A percentile compares a stretch with the other conserved stretches of the same genome.
These are phyloP conservation scores for Drosophila kikkawai DNA, from an alignment of 1,140 invertebrate species.

Conservation along the genomic window DNA sequence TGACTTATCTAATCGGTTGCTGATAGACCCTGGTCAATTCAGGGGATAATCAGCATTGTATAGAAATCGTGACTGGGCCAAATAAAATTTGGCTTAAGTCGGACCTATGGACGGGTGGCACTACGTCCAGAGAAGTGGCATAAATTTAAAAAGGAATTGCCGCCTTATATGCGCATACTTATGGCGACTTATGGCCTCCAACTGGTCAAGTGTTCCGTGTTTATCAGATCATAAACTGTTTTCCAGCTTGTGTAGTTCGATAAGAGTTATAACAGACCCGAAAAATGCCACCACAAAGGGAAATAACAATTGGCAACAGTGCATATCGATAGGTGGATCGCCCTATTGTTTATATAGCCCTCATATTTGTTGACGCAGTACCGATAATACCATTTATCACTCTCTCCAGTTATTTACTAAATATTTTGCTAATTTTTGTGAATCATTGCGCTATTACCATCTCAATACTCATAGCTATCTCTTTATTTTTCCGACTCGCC, in stretches of 20 bases:
- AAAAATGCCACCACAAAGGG: constrained; percentile 25
- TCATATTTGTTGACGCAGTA: constrained; percentile 34
- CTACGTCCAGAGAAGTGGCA: constrained; percentile 29
- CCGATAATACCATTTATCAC: constrained; percentile 33
- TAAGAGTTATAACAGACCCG: constrained; percentile 35
- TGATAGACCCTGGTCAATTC: constrained; percentile 13
- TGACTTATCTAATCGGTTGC: constrained; percentile 32
- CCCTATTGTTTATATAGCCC: constrained; percentile 40
- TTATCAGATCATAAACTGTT: constrained; percentile 53
- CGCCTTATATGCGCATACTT: constrained; percentile 13
- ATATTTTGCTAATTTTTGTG: constrained; percentile 30
- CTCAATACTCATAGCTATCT: constrained; percentile 7
- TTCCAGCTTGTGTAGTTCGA: constrained; percentile 38
- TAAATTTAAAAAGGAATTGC: constrained; percentile 56
- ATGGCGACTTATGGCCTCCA: constrained; percentile 29
- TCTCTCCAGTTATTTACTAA: constrained; percentile 24
- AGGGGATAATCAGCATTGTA: constrained; percentile 27
- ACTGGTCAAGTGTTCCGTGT: constrained; percentile 43
- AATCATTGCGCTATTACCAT: constrained; percentile 33
- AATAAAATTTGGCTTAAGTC: constrained; percentile 9
- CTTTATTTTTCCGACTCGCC: not conserved
- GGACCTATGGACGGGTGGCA: constrained; percentile 39
- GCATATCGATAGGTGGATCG: constrained; percentile 25
- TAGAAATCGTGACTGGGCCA: constrained; percentile 19
- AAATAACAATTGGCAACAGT: constrained; percentile 44